These are phyloP conservation scores for Amphipoea oculea DNA, from an alignment of 2,888 invertebrate species.

Conservation along the genomic window DNA sequence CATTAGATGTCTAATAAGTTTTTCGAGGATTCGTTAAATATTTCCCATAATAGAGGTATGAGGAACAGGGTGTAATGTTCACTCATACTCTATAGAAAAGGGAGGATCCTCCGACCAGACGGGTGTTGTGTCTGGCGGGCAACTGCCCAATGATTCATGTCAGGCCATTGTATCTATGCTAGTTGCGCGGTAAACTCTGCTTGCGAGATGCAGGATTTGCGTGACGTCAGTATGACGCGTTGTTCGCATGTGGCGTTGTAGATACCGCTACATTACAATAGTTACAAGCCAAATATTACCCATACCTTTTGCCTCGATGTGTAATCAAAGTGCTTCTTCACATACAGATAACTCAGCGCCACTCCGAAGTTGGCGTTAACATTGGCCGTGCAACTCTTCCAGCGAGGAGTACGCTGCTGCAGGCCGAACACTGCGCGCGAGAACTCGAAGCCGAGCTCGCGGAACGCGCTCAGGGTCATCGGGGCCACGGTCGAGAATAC, in stretches of 20 bases:
- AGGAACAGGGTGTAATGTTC: too few species aligned
- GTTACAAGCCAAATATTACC: background rate
- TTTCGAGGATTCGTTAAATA: background rate
- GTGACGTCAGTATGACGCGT: too few species aligned
- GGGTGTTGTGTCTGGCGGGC: too few species aligned
- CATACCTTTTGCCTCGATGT: slow-evolving; percentile 89
- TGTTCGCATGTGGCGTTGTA: too few species aligned
- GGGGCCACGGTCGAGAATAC: slow-evolving; percentile 92
- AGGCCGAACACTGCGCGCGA: slow-evolving; percentile 92
- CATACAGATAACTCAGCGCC: slow-evolving; percentile 92
- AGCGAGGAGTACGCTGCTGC: slow-evolving; percentile 91
- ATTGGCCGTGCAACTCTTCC: slow-evolving; percentile 92
- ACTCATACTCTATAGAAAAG: too few species aligned
- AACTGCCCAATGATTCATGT: too few species aligned
- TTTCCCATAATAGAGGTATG: background rate
- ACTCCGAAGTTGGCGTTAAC: slow-evolving; percentile 92
- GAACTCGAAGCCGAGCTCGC: slow-evolving; percentile 92
- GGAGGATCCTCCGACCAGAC: too few species aligned
- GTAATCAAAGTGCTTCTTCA: slow-evolving; percentile 91
- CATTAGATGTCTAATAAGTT: too few species aligned
- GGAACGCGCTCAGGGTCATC: slow-evolving; percentile 90
- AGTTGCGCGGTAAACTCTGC: too few species aligned
- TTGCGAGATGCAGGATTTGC: too few species aligned
- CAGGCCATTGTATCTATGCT: too few species aligned
- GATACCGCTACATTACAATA: background rate